Evolutionary conservation across 2,888 invertebrate species (phyloP).

Genomic region (Tanytarsus gracilentus): DNA sequence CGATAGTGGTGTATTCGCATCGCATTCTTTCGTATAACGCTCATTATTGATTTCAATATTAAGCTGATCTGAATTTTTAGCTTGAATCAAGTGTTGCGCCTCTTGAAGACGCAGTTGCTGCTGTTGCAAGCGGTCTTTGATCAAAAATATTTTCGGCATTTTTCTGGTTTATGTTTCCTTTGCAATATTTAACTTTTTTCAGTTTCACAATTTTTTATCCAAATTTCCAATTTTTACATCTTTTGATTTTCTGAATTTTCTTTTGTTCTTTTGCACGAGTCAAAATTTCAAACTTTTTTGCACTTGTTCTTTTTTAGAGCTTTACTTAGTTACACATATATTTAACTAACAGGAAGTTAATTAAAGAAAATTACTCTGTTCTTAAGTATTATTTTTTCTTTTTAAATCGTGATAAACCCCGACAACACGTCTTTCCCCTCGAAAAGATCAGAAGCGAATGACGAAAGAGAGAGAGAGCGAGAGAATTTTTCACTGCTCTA

Average conservation of each 20-base stretch:
- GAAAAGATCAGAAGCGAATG: too few species aligned
- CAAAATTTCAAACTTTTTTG: too few species aligned
- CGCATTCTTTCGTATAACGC: conserved; percentile 33
- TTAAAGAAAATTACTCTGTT: too few species aligned
- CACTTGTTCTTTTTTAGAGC: neutral
- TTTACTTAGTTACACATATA: too few species aligned
- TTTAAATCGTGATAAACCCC: too few species aligned
- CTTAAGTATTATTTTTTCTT: too few species aligned
- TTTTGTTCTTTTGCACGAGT: neutral
- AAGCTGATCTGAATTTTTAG: conserved; percentile 53
- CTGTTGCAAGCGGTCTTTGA: conserved; percentile 84
- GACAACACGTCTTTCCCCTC: too few species aligned
- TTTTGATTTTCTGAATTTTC: neutral
- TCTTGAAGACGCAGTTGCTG: conserved; percentile 79
- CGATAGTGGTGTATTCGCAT: conserved; percentile 50
- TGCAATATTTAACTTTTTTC: conserved; percentile 12
- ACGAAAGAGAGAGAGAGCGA: too few species aligned
- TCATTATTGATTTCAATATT: conserved; percentile 31
- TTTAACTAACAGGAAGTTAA: too few species aligned
- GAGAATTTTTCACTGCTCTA: too few species aligned
- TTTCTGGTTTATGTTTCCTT: conserved; percentile 30
- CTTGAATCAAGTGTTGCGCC: conserved; percentile 63
- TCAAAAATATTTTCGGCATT: conserved; percentile 90
- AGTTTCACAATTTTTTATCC: neutral
- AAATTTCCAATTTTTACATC: neutral